A percentile compares a stretch with the other conserved stretches of the same genome.
Conservation (phyloP, 1,140 invertebrate genomes). For the Spodoptera frugiperda region DNA sequence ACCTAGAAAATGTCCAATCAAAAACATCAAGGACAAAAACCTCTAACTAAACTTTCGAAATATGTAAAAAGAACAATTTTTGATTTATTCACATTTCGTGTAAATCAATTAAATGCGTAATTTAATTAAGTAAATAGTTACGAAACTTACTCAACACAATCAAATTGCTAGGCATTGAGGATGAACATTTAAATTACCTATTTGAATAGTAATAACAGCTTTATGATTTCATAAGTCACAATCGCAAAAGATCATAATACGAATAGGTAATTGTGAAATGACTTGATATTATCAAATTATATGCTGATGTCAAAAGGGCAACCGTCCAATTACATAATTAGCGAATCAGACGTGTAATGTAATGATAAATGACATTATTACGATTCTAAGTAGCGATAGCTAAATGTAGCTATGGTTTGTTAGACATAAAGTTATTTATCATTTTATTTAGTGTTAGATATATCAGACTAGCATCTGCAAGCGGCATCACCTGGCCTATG, state of each 20-base stretch:
- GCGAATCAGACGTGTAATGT: not conserved
- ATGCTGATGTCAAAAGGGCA: not conserved
- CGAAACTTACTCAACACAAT: not conserved
- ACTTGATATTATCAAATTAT: not conserved
- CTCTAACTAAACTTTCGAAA: not conserved
- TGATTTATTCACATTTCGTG: too few species aligned
- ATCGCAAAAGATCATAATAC: not conserved
- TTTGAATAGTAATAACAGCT: not conserved
- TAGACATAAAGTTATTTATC: not conserved
- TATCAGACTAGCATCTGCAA: too few species aligned
- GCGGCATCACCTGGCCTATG: too few species aligned
- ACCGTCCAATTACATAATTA: conserved; percentile 7
- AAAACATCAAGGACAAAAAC: not conserved
- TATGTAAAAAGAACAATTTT: not conserved
- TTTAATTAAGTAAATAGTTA: not conserved
- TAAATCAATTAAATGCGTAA: too few species aligned
- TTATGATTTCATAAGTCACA: conserved; percentile 6
- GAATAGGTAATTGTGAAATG: not conserved
- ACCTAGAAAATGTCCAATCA: not conserved
- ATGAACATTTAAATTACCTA: not conserved
- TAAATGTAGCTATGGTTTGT: not conserved
- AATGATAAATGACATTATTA: not conserved
- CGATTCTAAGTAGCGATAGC: not conserved
- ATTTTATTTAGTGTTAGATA: not conserved
- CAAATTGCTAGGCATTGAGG: not conserved